Percentiles rank a stretch among this genome's conserved stretches.
Conservation (phyloP, 2,797 vertebrate species). For the Sebastes ruberrimus region DNA sequence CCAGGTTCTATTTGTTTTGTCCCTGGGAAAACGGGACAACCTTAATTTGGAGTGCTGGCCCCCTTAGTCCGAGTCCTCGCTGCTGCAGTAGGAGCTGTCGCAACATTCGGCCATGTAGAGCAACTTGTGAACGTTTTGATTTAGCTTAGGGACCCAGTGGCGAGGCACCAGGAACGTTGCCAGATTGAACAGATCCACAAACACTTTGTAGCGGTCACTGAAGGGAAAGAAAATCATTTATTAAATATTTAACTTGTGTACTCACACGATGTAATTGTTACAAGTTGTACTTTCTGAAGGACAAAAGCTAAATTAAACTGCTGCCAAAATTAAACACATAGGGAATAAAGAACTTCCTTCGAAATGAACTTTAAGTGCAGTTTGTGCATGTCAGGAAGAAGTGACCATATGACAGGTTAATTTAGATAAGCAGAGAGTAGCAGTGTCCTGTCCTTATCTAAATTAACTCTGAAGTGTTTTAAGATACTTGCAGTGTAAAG, state of each 20-base stretch:
- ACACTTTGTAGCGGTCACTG: constrained; percentile 98
- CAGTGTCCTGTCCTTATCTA: constrained; percentile 19
- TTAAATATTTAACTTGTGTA: background rate
- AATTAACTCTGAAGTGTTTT: constrained; percentile 27
- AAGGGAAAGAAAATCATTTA: constrained; percentile 11
- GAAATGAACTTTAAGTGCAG: constrained; percentile 6
- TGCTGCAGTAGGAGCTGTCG: constrained; percentile 98
- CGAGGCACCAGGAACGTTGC: constrained; percentile 93
- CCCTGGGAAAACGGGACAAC: background rate
- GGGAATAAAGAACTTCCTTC: background rate
- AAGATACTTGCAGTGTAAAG: constrained; percentile 1
- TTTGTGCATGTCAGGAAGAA: background rate
- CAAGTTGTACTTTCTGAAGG: constrained; percentile 3
- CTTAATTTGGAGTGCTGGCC: background rate
- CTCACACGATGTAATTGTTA: background rate
- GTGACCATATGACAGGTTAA: constrained; percentile 20
- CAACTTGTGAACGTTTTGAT: constrained; percentile 91
- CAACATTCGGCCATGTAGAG: constrained; percentile 91
- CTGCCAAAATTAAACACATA: background rate
- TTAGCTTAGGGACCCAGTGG: constrained; percentile 94
- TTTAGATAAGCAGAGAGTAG: constrained; percentile 34
- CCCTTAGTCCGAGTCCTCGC: constrained; percentile 92
- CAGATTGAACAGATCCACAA: constrained; percentile 98
- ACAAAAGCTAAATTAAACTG: background rate
- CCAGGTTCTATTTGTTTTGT: background rate